Conservation (phyloP, 2,113 vertebrate genomes). For the Nothoprocta perdicaria region DNA sequence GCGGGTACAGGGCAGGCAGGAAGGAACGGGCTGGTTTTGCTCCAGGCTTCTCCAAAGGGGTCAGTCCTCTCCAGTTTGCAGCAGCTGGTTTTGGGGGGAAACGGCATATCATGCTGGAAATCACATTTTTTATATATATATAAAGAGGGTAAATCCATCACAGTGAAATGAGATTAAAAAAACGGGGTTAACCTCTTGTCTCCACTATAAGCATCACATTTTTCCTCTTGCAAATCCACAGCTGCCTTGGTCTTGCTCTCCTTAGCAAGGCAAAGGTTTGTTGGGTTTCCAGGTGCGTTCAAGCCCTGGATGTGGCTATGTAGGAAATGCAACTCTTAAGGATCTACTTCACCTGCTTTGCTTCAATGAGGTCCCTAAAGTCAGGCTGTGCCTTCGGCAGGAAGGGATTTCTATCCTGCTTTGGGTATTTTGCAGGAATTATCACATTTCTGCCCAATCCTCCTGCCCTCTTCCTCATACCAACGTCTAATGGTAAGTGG, state of each 20-base stretch:
- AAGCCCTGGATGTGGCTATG: rapidly evolving
- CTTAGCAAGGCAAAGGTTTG: neutral
- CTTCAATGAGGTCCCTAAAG: neutral
- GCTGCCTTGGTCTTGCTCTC: rapidly evolving
- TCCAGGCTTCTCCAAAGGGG: neutral
- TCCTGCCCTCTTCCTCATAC: neutral
- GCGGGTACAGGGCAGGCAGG: neutral
- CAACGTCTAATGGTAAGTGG: conserved; percentile 8
- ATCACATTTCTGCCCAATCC: neutral
- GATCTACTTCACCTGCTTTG: neutral
- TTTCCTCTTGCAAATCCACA: neutral
- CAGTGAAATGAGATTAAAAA: neutral
- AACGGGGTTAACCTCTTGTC: neutral
- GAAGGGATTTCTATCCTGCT: rapidly evolving
- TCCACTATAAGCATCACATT: rapidly evolving
- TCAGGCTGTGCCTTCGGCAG: neutral
- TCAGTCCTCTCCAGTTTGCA: neutral
- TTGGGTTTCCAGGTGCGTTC: neutral
- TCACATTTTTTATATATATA: neutral
- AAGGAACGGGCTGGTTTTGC: neutral
- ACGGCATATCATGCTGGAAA: neutral
- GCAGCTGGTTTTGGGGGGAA: neutral
- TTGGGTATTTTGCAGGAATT: neutral
- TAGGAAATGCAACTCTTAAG: rapidly evolving
- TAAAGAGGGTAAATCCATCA: neutral